These are phyloP conservation scores for Aricia agestis DNA, from an alignment of 1,140 invertebrate species.

Conservation along the genomic window DNA sequence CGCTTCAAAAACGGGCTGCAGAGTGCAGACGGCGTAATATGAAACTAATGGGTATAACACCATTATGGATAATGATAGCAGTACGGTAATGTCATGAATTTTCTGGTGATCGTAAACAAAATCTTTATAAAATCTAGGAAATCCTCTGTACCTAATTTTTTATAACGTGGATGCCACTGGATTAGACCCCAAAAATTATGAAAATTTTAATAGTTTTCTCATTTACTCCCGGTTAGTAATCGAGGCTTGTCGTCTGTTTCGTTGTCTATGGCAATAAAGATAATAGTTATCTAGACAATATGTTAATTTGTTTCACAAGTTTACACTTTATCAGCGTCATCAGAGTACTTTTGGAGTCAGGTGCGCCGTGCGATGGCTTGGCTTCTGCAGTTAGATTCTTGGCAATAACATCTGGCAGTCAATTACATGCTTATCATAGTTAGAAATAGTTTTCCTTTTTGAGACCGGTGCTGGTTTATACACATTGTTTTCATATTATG, in stretches of 20 bases:
- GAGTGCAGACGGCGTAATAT: not conserved
- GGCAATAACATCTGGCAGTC: slow-evolving; percentile 34
- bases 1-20: not conserved
- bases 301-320: not conserved
- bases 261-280: too few relatives aligned
- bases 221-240: too few relatives aligned
- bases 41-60: not conserved
- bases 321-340: not conserved
- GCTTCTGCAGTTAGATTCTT: slow-evolving; percentile 31
- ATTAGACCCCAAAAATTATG: too few relatives aligned
- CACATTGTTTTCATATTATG: too few relatives aligned
- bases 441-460: slow-evolving; percentile 23
- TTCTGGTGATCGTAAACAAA: not conserved
- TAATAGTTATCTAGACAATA: not conserved
- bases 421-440: slow-evolving; percentile 17
- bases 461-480: not conserved
- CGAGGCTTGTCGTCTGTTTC: too few relatives aligned
- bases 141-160: not conserved
- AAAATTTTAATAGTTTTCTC: too few relatives aligned
- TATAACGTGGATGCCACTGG: not conserved
- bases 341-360: slow-evolving; percentile 27
- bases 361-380: slow-evolving; percentile 32
- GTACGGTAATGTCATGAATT: not conserved
- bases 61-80: not conserved
- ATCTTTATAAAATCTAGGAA: not conserved